Conservation (phyloP, 2,888 invertebrate species). For the Caenorhabditis afra region DNA sequence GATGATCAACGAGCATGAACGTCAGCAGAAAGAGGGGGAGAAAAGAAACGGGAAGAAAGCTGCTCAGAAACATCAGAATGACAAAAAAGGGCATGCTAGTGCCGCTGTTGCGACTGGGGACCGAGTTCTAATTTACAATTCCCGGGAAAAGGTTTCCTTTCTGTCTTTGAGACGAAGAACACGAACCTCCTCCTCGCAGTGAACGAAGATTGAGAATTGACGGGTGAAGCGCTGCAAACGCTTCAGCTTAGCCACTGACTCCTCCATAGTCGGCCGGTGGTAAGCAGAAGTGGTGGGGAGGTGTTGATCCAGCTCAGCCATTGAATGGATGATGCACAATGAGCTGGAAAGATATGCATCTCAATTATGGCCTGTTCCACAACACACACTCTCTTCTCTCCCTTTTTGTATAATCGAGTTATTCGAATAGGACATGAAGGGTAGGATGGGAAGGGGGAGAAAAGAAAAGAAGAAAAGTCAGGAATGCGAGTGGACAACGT, state of each 20-base stretch:
- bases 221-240: slow-evolving; percentile 49
- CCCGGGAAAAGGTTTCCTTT: not conserved
- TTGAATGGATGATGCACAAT: slow-evolving; percentile 9
- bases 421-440: slow-evolving; percentile 11
- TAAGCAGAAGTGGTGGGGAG: slow-evolving; percentile 47
- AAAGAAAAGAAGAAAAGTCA: slow-evolving; percentile 8
- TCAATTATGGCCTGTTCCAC: slow-evolving; percentile 38
- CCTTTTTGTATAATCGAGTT: slow-evolving; percentile 37
- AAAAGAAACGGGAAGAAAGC: not conserved
- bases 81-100: too few species aligned
- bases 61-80: slow-evolving; percentile 2
- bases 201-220: slow-evolving; percentile 54
- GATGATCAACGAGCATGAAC: slow-evolving; percentile 26
- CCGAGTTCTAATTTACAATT: slow-evolving; percentile 4
- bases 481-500: slow-evolving; percentile 38
- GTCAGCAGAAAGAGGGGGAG: not conserved
- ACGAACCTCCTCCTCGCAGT: slow-evolving; percentile 46
- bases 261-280: slow-evolving; percentile 32
- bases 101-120: too few species aligned
- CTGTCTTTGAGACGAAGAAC: too few species aligned
- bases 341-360: slow-evolving; percentile 40
- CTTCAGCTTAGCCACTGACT: slow-evolving; percentile 41
- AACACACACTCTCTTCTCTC: not conserved
- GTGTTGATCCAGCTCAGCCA: slow-evolving; percentile 58
- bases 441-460: slow-evolving; percentile 3